These are phyloP conservation scores for Helicorthomorpha holstii DNA, from an alignment of 1,140 invertebrate genomes.

Conservation along the genomic window DNA sequence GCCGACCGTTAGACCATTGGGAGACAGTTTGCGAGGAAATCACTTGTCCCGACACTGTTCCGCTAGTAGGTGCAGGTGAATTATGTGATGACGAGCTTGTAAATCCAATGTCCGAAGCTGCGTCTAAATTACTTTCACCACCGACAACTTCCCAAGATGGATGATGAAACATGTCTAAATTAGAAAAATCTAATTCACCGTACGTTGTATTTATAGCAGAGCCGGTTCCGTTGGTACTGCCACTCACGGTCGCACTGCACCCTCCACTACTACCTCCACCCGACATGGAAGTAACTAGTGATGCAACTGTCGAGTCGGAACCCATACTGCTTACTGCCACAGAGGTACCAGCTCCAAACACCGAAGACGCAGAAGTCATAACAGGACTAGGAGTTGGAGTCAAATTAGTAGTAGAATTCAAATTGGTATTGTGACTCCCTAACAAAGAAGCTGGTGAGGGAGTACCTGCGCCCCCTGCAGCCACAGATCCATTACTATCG, in stretches of 20 bases:
- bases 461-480: background rate
- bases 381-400: background rate
- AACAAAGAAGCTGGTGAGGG: background rate
- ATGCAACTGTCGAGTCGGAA: background rate
- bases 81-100: background rate
- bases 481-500: background rate
- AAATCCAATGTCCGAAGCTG: background rate
- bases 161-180: conserved; percentile 36
- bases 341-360: background rate
- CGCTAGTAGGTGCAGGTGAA: background rate
- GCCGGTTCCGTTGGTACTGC: no score
- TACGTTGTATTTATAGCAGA: no score
- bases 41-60: conserved; percentile 2
- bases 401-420: background rate
- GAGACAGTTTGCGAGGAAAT: background rate
- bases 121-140: conserved; percentile 5
- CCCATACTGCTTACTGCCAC: background rate
- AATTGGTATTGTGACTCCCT: background rate
- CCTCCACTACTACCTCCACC: background rate
- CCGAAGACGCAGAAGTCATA: background rate
- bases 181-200: conserved; percentile 20
- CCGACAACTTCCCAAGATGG: conserved; percentile 12
- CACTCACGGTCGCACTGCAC: background rate
- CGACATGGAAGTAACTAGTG: background rate
- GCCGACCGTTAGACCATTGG: conserved; percentile 20